Evolutionary conservation across 2,113 vertebrate species (phyloP), one percentile per base, ranked within the genome.

Genomic region (Perccottus glenii): DNA sequence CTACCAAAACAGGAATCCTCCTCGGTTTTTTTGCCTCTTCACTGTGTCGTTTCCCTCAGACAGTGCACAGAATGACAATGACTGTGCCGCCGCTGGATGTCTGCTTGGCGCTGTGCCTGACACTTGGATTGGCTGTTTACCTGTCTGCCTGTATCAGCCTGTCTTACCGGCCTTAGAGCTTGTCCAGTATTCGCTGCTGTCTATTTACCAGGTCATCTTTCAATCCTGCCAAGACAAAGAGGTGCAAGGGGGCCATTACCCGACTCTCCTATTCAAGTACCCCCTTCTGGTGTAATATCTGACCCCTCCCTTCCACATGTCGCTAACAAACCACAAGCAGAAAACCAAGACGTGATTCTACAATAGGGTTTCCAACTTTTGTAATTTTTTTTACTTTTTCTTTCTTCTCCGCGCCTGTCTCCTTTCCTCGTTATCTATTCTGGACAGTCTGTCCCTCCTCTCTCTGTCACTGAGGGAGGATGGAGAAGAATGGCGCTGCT

Each of bases 401-500:
- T 63, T 45, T 60, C 56, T 75, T 49, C 63, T 75, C 62, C 7
- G 42, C 59, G 61, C 43, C 75, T 62, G 73, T 78, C 83, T 85
- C 72, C 61, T 71, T 55, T 52, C 45, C 74, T 85, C 38, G 75
- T 85, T 90, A 87, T 85, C 84, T 83, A 80, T 85, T 88, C 85
- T 65, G 86, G 81, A 87, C 76, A 83, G 82, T 85, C 59, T 82
- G 82, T 87, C 86, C 83, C 86, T 86, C 75, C 80, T 82, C 78
- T 60, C 74, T 70, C 73, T 72, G 58, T 87, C 82, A 75, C 73
- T 50, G 60, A 80, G 71, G 70, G 77, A 82, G 66, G 65, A 81
- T 80, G 72, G 82, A 69, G 75, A 80, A 83, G 83, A 86, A 87
- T 80, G 81, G 59, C 65, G 69, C 76, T 71, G 86, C 70, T 85